These are phyloP conservation scores for Keiferia lycopersicella DNA, from an alignment of 2,888 invertebrate species.

Conservation along the genomic window DNA sequence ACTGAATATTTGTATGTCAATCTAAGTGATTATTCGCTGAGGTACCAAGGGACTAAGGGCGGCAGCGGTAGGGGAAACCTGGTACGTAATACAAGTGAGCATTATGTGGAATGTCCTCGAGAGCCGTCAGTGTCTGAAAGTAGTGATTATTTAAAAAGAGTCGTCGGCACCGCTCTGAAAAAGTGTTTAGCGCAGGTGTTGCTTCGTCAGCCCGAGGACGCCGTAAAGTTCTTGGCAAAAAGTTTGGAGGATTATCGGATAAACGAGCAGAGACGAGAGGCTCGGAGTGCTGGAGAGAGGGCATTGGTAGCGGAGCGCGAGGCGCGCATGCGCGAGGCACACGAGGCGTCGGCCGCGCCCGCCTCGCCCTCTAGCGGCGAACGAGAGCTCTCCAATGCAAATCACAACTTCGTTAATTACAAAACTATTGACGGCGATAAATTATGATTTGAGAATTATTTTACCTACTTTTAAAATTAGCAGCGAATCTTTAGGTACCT, in stretches of 20 bases:
- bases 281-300: conserved; percentile 30
- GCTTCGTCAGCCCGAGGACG: conserved; percentile 49
- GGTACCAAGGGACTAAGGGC: conserved; percentile 36
- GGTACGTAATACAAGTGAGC: conserved; percentile 33
- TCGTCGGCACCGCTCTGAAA: conserved; percentile 46
- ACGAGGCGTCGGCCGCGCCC: conserved; percentile 8
- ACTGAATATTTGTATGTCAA: conserved; percentile 43
- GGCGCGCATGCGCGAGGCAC: conserved; percentile 13
- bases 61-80: conserved; percentile 47
- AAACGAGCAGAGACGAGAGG: conserved; percentile 32
- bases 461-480: not conserved
- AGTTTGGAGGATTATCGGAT: conserved; percentile 42
- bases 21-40: conserved; percentile 44
- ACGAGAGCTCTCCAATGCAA: conserved; percentile 10
- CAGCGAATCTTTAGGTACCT: too few relatives aligned
- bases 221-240: conserved; percentile 45
- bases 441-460: not conserved
- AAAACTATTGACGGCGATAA: conserved; percentile 6
- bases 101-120: conserved; percentile 30
- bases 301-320: conserved; percentile 36
- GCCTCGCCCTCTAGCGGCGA: not conserved
- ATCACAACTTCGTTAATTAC: conserved; percentile 24
- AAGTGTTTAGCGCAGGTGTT: conserved; percentile 49
- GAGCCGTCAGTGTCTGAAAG: conserved; percentile 40
- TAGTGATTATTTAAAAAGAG: conserved; percentile 43